Conservation (phyloP, 2,113 vertebrate genomes). For the Pampusana beccarii region DNA sequence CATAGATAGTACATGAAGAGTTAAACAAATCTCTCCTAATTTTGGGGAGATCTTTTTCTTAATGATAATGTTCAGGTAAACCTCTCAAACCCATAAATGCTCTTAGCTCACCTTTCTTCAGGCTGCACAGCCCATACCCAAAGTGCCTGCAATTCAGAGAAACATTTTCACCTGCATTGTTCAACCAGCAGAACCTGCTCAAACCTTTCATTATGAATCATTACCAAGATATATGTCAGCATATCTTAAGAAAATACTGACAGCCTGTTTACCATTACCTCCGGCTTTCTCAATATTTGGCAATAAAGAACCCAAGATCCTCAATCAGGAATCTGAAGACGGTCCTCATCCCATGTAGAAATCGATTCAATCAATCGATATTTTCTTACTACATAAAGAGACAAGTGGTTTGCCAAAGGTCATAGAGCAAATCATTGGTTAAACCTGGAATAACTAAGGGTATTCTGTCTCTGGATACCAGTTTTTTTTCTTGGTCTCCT, state of each 20-base stretch:
- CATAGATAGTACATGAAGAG: background rate
- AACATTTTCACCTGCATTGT: constrained; percentile 6
- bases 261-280: constrained; percentile 10
- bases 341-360: background rate
- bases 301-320: background rate
- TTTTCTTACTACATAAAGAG: background rate
- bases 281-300: background rate
- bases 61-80: background rate
- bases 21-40: background rate
- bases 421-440: background rate
- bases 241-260: constrained; percentile 23
- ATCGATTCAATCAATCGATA: background rate
- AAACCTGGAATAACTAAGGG: background rate
- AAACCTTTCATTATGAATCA: constrained; percentile 17
- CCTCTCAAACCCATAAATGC: background rate
- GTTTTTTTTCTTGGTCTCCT: background rate
- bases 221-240: background rate
- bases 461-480: background rate
- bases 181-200: background rate
- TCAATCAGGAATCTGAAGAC: background rate
- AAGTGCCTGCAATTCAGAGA: background rate
- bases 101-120: background rate
- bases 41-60: background rate
- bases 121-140: background rate
- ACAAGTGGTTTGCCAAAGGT: constrained; percentile 31